A percentile compares a stretch with the other conserved stretches of the same genome.
phyloP scores from a whole-genome alignment of 2,888 invertebrate species.

The Melieria picta region DNA sequence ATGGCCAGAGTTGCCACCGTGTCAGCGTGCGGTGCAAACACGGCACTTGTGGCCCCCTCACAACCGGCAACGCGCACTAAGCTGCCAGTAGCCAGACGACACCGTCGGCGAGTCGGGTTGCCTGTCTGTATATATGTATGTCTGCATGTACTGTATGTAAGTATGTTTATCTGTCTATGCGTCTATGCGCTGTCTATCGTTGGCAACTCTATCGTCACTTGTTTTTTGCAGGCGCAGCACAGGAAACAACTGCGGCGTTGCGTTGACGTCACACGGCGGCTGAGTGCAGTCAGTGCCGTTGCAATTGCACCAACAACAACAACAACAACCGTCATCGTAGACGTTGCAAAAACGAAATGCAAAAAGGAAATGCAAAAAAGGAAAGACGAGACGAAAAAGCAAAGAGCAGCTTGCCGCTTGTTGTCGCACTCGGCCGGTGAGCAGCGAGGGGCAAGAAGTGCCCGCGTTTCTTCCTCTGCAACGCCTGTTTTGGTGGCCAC shows the following conservation, averaged over 20 bases:
- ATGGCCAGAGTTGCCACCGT: too few relatives aligned
- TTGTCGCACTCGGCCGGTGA: too few relatives aligned
- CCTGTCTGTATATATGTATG: neutral
- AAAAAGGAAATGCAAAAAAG: neutral
- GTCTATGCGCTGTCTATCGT: slow-evolving; percentile 1
- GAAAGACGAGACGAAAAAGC: neutral
- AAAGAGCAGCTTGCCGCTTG: neutral
- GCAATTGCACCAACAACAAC: too few relatives aligned
- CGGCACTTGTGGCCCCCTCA: too few relatives aligned
- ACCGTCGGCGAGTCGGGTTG: neutral
- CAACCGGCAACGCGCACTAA: too few relatives aligned
- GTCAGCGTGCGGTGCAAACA: too few relatives aligned
- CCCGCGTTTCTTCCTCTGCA: too few relatives aligned
- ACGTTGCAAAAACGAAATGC: neutral
- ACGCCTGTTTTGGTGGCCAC: too few relatives aligned
- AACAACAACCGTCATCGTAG: slow-evolving; percentile 10
- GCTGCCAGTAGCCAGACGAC: too few relatives aligned
- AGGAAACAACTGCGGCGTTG: slow-evolving; percentile 2
- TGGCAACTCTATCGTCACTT: neutral
- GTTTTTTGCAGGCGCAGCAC: neutral
- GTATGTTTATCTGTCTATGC: neutral
- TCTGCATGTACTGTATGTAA: neutral
- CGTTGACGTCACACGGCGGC: neutral
- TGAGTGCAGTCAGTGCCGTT: too few relatives aligned
- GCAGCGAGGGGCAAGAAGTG: too few relatives aligned